phyloP scores from a whole-genome alignment of 2,113 vertebrate species.

The Cololabis saira region DNA sequence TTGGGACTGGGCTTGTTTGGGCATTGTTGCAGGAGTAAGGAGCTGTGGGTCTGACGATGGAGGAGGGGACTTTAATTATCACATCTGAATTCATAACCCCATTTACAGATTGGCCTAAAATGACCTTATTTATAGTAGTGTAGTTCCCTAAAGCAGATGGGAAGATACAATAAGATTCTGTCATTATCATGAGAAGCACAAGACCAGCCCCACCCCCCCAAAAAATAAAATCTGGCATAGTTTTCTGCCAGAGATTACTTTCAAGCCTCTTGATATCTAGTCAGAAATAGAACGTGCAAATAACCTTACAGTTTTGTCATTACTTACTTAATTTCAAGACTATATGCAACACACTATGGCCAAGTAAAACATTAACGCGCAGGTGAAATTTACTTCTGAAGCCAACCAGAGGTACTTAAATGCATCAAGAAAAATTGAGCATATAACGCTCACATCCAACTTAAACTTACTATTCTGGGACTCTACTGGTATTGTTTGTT shows the following conservation, averaged over 20 bases:
- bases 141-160: constrained; percentile 53
- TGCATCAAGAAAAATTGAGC: neutral
- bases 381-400: neutral
- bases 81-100: constrained; percentile 65
- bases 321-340: constrained; percentile 6
- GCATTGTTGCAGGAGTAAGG: constrained; percentile 61
- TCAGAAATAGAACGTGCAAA: neutral
- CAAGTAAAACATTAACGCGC: neutral
- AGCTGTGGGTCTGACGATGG: constrained; percentile 52
- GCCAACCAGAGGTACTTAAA: neutral
- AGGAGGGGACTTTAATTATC: constrained; percentile 58
- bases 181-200: constrained; percentile 36
- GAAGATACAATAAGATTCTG: constrained; percentile 39
- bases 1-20: constrained; percentile 64
- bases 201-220: neutral
- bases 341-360: neutral
- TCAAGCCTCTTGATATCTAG: constrained; percentile 25
- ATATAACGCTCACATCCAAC: neutral
- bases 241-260: constrained; percentile 18
- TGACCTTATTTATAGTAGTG: constrained; percentile 55
- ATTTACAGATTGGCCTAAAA: constrained; percentile 53
- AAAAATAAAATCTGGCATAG: too few species aligned
- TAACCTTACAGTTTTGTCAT: constrained; percentile 10
- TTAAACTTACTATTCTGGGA: too few species aligned
- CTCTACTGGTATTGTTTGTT: too few species aligned